These are phyloP conservation scores for Sylvietta virens DNA, from an alignment of 2,113 vertebrate genomes.

Conservation along the genomic window DNA sequence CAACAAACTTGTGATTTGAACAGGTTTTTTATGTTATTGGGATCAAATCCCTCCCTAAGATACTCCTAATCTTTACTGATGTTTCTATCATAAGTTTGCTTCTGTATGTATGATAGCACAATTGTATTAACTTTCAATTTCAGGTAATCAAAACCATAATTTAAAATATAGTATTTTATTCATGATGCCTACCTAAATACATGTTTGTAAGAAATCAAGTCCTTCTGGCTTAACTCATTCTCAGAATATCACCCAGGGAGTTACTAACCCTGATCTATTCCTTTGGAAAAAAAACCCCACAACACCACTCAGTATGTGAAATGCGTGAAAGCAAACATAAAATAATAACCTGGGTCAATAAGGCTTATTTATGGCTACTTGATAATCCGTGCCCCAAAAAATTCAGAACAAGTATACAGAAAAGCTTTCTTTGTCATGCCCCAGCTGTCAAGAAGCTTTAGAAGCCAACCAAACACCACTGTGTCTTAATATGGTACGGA, in stretches of 20 bases:
- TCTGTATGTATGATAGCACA: not conserved
- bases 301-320: not conserved
- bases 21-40: not conserved
- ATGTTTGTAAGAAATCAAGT: not conserved
- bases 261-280: not conserved
- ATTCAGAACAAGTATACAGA: not conserved
- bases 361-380: not conserved
- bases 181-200: not conserved
- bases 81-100: not conserved
- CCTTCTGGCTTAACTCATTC: not conserved
- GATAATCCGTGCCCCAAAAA: not conserved
- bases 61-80: not conserved
- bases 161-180: not conserved
- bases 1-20: not conserved
- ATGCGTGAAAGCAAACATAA: not conserved
- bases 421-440: not conserved
- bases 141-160: not conserved
- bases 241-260: not conserved
- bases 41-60: not conserved
- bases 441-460: not conserved
- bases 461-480: not conserved
- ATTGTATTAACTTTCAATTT: not conserved
- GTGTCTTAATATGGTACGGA: not conserved
- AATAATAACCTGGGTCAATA: not conserved
- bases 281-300: not conserved